Conservation (phyloP, 2,797 vertebrate species). For the Acanthurus tractus region DNA sequence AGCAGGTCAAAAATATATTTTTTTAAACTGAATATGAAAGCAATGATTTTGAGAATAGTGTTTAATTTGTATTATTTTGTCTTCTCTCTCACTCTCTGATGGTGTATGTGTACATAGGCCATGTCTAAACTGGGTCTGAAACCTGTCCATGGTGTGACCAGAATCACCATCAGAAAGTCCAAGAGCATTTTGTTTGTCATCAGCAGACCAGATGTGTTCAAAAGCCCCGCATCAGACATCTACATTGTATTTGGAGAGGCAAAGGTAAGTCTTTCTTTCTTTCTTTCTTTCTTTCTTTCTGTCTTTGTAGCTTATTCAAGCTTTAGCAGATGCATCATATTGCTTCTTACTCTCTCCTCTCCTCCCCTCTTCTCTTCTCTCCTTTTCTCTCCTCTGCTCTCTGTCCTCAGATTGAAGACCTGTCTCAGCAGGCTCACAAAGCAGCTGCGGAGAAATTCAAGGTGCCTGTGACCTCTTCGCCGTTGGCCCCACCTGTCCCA, state of each 20-base stretch:
- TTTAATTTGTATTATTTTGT: background rate
- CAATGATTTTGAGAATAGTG: background rate
- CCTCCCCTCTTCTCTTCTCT: background rate
- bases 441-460: constrained; percentile 98
- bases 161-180: constrained; percentile 98
- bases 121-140: constrained; percentile 98
- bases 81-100: constrained; percentile 12
- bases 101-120: constrained; percentile 84
- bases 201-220: constrained; percentile 96
- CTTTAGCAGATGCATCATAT: background rate
- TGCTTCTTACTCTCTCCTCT: background rate
- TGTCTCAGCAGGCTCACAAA: constrained; percentile 98
- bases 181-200: constrained; percentile 99
- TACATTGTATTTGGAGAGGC: constrained; percentile 98
- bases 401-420: constrained; percentile 92
- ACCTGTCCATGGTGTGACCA: constrained; percentile 95
- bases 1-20: background rate
- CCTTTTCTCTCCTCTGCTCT: background rate
- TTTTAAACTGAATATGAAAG: background rate
- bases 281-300: background rate
- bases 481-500: constrained; percentile 87
- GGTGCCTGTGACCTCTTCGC: constrained; percentile 92
- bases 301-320: background rate
- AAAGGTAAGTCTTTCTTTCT: constrained; percentile 79
- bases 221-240: constrained; percentile 97